Evolutionary conservation across 2,888 invertebrate species (phyloP).

Genomic region (Eilema depressum): DNA sequence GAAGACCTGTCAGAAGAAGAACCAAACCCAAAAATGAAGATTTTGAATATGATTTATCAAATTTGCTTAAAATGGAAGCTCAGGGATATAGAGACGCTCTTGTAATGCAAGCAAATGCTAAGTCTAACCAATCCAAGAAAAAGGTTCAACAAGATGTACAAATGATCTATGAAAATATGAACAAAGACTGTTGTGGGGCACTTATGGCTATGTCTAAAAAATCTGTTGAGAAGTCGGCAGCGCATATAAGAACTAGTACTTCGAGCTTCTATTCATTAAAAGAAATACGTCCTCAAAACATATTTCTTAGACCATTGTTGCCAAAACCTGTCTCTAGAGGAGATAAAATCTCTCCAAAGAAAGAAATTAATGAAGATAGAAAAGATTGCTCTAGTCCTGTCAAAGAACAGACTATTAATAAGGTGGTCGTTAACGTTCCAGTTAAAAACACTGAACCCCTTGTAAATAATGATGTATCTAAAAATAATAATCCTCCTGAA

Average conservation of each 20-base stretch:
- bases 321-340: slow-evolving; percentile 66
- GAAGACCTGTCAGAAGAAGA: slow-evolving; percentile 89
- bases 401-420: slow-evolving; percentile 81
- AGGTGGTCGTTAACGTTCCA: slow-evolving; percentile 33
- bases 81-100: slow-evolving; percentile 81
- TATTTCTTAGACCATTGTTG: slow-evolving; percentile 76
- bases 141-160: slow-evolving; percentile 62
- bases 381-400: slow-evolving; percentile 91
- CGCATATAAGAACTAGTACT: slow-evolving; percentile 70
- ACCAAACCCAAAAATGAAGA: slow-evolving; percentile 89
- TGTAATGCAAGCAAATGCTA: slow-evolving; percentile 52
- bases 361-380: slow-evolving; percentile 63
- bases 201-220: slow-evolving; percentile 72
- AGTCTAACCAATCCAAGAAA: slow-evolving; percentile 69
- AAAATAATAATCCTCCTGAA: slow-evolving; percentile 6
- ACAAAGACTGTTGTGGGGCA: slow-evolving; percentile 77
- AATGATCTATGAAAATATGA: slow-evolving; percentile 65
- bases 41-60: slow-evolving; percentile 90
- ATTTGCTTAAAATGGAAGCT: slow-evolving; percentile 84
- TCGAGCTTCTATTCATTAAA: slow-evolving; percentile 55
- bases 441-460: slow-evolving; percentile 25
- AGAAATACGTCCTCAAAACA: slow-evolving; percentile 60
- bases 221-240: slow-evolving; percentile 69
- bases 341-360: slow-evolving; percentile 77
- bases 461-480: slow-evolving; percentile 32